Base-by-base conservation (phyloP, 1,140 invertebrate genomes). In the Homalodisca vitripennis region DNA sequence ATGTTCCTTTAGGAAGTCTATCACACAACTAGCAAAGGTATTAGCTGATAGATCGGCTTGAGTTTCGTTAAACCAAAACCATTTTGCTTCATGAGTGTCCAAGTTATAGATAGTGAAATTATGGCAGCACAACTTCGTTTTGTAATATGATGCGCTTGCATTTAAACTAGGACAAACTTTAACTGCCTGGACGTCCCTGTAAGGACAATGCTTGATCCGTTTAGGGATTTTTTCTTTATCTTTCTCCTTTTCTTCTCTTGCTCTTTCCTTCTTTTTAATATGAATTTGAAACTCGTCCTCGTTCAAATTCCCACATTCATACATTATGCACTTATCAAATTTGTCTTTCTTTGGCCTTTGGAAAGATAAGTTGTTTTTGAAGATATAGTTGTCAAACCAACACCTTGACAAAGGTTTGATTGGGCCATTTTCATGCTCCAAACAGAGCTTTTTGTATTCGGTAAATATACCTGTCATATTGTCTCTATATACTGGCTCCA, bases 71-170 rank as follows among this genome's bases (percentile, higher is more conserved):
- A 80, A 83, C 73, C 79, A 77, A 74, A 80, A 82, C 68, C 79
- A 70, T 24, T 62, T 65, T 69, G 71, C 70, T 48, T 75, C 66
- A 66, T 77, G 73, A 62, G 66, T 79, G 10, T 67, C 71, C 3
- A 80, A 51, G 74, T 83, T 79, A 71, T 78, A 82, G 32, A 82
- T 67, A 20, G 80, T 81, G n/a, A n/a, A n/a, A n/a, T n/a, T n/a
- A n/a, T n/a, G n/a, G n/a, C n/a, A n/a, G n/a, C n/a, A n/a, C n/a
- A 67, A 79, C 71, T 82, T 82, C 10, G 74, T 79, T 74, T 81
- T 82, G 72, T 79, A 82, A 73, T 82, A 82, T 29, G 80, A 46
- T 47, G 75, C 75, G 73, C 79, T 63, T 51, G 76, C 75, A 73
- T 78, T 75, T 30, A 81, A 30, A 66, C 66, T 68, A 64, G 80